Evolutionary conservation across 2,797 vertebrate species (phyloP).

Genomic region (Capromys pilorides): DNA sequence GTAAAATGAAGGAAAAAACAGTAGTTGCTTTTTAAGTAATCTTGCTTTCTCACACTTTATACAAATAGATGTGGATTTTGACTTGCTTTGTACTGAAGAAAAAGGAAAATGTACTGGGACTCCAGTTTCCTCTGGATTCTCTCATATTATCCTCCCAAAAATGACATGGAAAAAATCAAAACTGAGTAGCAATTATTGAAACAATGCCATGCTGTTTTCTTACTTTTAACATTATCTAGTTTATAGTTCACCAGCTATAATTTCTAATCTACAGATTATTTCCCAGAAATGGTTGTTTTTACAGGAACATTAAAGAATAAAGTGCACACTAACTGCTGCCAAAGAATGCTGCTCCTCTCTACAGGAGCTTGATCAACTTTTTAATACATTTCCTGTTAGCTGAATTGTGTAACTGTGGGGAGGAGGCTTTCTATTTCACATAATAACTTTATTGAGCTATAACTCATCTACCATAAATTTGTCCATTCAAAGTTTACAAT

Average conservation of each 20-base stretch:
- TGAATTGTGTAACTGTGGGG: background rate
- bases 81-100: conserved; percentile 20
- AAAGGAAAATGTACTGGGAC: background rate
- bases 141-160: background rate
- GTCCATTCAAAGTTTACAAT: background rate
- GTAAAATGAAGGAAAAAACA: background rate
- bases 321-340: background rate
- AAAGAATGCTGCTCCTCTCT: conserved; percentile 3
- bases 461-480: background rate
- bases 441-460: background rate
- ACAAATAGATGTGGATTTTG: conserved; percentile 5
- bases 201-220: background rate
- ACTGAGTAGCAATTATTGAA: background rate
- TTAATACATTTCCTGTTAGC: background rate
- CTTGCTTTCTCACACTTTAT: background rate
- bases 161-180: conserved; percentile 24
- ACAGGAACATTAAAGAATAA: background rate
- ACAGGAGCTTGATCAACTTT: conserved; percentile 4
- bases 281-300: background rate
- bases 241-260: background rate
- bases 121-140: background rate
- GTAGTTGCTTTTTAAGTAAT: conserved; percentile 12
- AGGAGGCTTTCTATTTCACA: background rate
- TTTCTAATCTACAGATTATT: background rate
- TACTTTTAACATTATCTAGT: conserved; percentile 9